These are phyloP conservation scores for Characodon lateralis DNA, from an alignment of 2,797 vertebrate genomes.

Conservation along the genomic window DNA sequence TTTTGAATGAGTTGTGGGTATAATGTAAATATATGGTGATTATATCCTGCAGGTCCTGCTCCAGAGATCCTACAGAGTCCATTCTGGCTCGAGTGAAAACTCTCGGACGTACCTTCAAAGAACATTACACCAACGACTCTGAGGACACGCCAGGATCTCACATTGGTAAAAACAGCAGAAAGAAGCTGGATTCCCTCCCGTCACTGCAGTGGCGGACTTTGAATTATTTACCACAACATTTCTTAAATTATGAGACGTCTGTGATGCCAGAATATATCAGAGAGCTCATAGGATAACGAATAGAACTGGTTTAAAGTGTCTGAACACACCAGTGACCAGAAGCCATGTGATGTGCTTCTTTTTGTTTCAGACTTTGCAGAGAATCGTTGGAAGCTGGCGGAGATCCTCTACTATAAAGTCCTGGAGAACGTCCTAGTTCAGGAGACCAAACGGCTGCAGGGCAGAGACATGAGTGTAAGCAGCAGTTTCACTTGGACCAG, in stretches of 20 bases:
- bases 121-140: slow-evolving; percentile 88
- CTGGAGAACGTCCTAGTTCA: slow-evolving; percentile 92
- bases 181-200: no score
- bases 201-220: no score
- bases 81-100: slow-evolving; percentile 84
- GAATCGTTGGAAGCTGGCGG: slow-evolving; percentile 92
- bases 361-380: slow-evolving; percentile 90
- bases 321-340: background rate
- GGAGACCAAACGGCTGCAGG: slow-evolving; percentile 89
- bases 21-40: background rate
- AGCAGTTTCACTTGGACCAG: background rate
- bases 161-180: slow-evolving; percentile 77
- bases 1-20: background rate
- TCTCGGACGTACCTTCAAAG: slow-evolving; percentile 89
- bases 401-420: slow-evolving; percentile 96
- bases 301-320: no score
- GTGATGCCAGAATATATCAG: no score
- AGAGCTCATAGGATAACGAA: no score
- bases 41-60: slow-evolving; percentile 85
- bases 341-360: background rate
- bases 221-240: no score
- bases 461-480: slow-evolving; percentile 95
- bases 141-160: slow-evolving; percentile 90
- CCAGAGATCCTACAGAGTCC: slow-evolving; percentile 85
- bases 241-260: no score